Evolutionary conservation across 2,113 vertebrate genomes (phyloP), one percentile per base, ranked within the genome.

Genomic region (cattle (Bos taurus)): DNA sequence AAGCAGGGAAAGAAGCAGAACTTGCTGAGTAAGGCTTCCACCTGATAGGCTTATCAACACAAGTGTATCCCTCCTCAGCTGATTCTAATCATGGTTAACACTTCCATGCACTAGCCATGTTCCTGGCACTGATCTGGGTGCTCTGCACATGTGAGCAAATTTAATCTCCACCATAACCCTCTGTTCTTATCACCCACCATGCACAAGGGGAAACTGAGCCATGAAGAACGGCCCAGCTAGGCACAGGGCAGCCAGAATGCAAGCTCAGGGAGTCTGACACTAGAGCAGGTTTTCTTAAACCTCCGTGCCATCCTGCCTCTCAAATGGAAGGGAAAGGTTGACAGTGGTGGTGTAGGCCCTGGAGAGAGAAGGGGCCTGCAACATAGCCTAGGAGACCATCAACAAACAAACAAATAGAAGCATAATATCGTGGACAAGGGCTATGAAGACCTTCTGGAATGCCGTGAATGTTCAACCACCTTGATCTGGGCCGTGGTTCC

Each of bases 91-190:
- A 3, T 1, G 7, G 67, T 48, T 19, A 8, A 54, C 46, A 46
- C 10, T 17, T 57, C 52, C 15, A 21, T 52, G 40, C 15, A 1
- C 23, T 26, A 60, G 5, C 85, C 19, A 0, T 0, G 23, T 9
- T n/a, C 62, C 74, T 13, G 74, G 25, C 2, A 59, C 77, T 7
- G 2, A 17, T 40, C 78, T 52, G 33, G 82, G 67, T 6, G 40
- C n/a, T 6, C 52, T 8, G 0, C 33, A 0, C 0, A 1, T 14
- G 13, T 28, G 6, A 88, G 25, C 48, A 15, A 52, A 60, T 8
- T 7, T 33, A 82, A 67, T 50, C 59, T 81, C n/a, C 77, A 48
- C 10, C 33, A 19, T 21, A 43, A 33, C 26, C 7, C 54, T 60
- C n/a, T 40, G 30, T 48, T 36, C 54, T 81, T 26, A 46, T 21